phyloP scores from a whole-genome alignment of 2,888 invertebrate genomes.

The Helicoverpa assulta region DNA sequence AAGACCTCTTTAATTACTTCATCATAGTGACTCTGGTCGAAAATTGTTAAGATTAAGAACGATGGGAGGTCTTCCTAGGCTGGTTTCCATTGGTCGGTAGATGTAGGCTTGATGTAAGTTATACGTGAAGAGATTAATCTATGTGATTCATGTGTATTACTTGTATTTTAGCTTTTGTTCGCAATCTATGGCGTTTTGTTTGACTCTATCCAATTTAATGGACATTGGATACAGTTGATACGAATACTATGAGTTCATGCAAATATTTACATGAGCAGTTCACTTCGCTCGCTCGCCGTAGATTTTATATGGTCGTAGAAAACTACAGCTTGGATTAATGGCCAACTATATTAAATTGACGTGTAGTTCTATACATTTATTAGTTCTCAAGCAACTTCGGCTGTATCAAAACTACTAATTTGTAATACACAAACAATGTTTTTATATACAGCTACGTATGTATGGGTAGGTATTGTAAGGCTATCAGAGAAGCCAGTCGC shows the following conservation, averaged over 20 bases:
- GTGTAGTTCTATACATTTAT: too few relatives aligned
- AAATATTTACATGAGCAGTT: too few relatives aligned
- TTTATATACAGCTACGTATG: too few relatives aligned
- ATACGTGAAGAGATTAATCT: constrained; percentile 62
- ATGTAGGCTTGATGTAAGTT: constrained; percentile 68
- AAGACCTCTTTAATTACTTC: constrained; percentile 70
- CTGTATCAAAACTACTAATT: too few relatives aligned
- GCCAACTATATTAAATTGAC: too few relatives aligned
- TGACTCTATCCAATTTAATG: not conserved
- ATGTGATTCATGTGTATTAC: constrained; percentile 65
- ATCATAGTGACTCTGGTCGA: constrained; percentile 34
- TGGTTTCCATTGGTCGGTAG: constrained; percentile 57
- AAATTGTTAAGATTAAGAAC: constrained; percentile 57
- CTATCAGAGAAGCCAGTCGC: constrained; percentile 31
- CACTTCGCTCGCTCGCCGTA: too few relatives aligned
- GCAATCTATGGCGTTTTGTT: not conserved
- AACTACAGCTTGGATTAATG: too few relatives aligned
- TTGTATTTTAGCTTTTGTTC: constrained; percentile 24
- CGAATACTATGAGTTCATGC: too few relatives aligned
- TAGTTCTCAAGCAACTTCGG: too few relatives aligned
- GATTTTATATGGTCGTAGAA: too few relatives aligned
- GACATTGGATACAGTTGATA: not conserved
- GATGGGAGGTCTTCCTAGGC: constrained; percentile 53
- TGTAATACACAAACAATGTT: too few relatives aligned
- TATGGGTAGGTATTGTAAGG: not conserved